Conservation (phyloP, 2,113 vertebrate species). For the Mastomys natalensis region DNA sequence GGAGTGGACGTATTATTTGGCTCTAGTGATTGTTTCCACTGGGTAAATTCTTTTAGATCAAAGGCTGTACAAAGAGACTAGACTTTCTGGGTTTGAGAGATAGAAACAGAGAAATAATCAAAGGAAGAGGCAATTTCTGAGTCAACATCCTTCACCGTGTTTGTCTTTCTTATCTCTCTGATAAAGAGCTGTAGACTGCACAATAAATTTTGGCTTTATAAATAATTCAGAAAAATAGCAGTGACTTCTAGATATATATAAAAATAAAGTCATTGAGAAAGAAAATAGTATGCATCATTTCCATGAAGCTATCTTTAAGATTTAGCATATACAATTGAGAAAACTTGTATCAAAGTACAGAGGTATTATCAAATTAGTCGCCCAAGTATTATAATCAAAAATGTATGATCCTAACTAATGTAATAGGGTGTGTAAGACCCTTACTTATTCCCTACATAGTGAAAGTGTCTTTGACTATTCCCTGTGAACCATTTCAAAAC, state of each 20-base stretch:
- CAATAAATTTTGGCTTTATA: conserved; percentile 53
- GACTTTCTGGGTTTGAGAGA: conserved; percentile 34
- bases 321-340: conserved; percentile 76
- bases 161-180: conserved; percentile 75
- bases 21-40: conserved; percentile 73
- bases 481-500: background rate
- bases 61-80: conserved; percentile 68
- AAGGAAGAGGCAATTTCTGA: conserved; percentile 59
- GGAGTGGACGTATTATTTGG: conserved; percentile 61
- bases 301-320: conserved; percentile 59
- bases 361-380: conserved; percentile 75
- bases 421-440: background rate
- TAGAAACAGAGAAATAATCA: background rate
- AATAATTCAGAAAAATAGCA: conserved; percentile 43
- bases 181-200: conserved; percentile 66
- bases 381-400: conserved; percentile 48
- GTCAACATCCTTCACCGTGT: conserved; percentile 59
- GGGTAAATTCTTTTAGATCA: conserved; percentile 74
- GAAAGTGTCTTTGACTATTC: background rate
- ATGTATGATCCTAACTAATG: background rate
- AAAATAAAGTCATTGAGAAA: conserved; percentile 42
- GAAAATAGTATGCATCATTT: conserved; percentile 69
- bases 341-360: conserved; percentile 68
- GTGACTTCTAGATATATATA: conserved; percentile 2
- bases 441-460: background rate